Base-by-base conservation (phyloP, 1,140 invertebrate genomes). In the Nymphalis io region DNA sequence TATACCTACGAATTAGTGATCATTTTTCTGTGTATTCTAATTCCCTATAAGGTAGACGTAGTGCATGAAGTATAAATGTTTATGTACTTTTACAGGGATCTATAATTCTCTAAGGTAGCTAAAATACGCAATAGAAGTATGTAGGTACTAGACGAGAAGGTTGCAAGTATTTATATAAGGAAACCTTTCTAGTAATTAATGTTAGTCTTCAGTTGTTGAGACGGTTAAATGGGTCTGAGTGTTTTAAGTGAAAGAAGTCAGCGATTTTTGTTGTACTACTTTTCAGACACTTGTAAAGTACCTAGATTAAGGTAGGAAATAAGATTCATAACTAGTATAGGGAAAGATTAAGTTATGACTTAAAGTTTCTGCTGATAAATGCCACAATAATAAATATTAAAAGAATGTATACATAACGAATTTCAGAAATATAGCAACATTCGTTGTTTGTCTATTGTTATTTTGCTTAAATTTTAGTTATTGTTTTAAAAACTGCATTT, bases 141-240 rank as follows among this genome's bases (percentile, higher is more conserved):
- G 39, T 51, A 40, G 73, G 13, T 51, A 51, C 46, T 74, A 81
- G 76, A 79, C 80, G 71, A 69, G 46, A 75, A 61, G 67, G 46
- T 70, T 67, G 38, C 62, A 61, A 61, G 42, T 40, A 65, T 72
- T 75, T 70, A 74, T 44, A 72, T 64, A 66, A 67, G 68, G 78
- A 81, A 83, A 81, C 80, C 78, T 64, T 70, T 64, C 60, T 83
- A 76, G 72, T 68, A 71, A 77, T 76, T 73, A 83, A 75, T 72
- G 70, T 74, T 77, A 70, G 78, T 78, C 83, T 80, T 78, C 80
- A 72, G 75, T 73, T 75, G 73, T 62, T 73, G 33, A 69, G 68
- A 77, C 74, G 70, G 73, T 76, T 82, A 46, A 82, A 80, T 74
- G 80, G 77, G 79, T 82, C 76, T 81, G 79, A 83, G 82, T 83